phyloP scores from a whole-genome alignment of 2,888 invertebrate genomes.

The Eudemis profundana region DNA sequence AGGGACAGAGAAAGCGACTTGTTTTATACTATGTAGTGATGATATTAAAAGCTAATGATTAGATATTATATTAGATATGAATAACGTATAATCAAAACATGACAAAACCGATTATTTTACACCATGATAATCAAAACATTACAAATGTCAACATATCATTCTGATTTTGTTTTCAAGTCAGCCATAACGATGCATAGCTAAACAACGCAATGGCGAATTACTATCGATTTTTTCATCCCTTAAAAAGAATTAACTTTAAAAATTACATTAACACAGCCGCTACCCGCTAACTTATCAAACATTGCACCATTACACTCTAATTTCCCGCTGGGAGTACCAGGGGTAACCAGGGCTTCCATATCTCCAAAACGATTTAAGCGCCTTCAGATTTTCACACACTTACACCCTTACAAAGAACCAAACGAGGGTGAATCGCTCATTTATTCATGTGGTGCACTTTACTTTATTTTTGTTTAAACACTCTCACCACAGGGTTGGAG shows the following conservation, averaged over 20 bases:
- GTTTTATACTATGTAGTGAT: too few relatives aligned
- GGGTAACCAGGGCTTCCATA: slow-evolving; percentile 58
- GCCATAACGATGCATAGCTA: not conserved
- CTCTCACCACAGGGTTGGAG: slow-evolving; percentile 52
- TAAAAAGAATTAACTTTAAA: slow-evolving; percentile 70
- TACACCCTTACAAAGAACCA: slow-evolving; percentile 6
- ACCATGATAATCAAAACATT: too few relatives aligned
- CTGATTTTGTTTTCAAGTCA: not conserved
- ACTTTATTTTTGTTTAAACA: slow-evolving; percentile 71
- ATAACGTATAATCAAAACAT: too few relatives aligned
- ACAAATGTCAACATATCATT: not conserved
- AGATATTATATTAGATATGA: too few relatives aligned
- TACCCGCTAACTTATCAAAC: slow-evolving; percentile 83
- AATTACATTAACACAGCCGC: slow-evolving; percentile 80
- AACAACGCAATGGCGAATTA: not conserved
- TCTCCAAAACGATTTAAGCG: slow-evolving; percentile 5
- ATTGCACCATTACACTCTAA: slow-evolving; percentile 83
- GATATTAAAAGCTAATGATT: too few relatives aligned
- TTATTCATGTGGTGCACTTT: slow-evolving; percentile 71
- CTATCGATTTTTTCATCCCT: slow-evolving; percentile 56
- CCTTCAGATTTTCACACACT: not conserved
- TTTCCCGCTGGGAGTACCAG: slow-evolving; percentile 76
- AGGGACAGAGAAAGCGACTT: too few relatives aligned
- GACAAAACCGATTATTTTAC: too few relatives aligned
- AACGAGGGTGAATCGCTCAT: slow-evolving; percentile 57